Evolutionary conservation across 2,888 invertebrate genomes (phyloP).

Genomic region (Scaptodrosophila latifasciaeformis): DNA sequence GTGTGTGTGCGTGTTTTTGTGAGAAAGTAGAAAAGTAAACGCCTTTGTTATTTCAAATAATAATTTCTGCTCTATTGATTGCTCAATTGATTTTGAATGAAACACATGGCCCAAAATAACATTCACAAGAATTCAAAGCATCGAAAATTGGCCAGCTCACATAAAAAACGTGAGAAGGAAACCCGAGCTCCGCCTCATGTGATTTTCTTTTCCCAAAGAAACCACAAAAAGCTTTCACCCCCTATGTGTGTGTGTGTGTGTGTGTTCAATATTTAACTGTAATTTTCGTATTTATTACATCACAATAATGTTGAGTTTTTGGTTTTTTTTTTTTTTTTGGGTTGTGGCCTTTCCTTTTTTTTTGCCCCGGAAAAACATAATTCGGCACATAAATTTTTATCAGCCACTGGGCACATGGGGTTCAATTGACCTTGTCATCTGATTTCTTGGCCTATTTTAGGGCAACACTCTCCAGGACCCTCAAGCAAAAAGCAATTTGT

Average conservation of each 20-base stretch:
- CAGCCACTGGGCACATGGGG: slow-evolving; percentile 19
- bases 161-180: no score
- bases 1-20: slow-evolving; percentile 18
- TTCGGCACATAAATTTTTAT: slow-evolving; percentile 56
- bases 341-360: slow-evolving; percentile 28
- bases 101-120: slow-evolving; percentile 1
- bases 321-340: neutral
- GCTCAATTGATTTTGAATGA: slow-evolving; percentile 63
- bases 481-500: slow-evolving; percentile 24
- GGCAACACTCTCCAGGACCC: no score
- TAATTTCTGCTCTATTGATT: slow-evolving; percentile 70
- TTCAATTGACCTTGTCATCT: no score
- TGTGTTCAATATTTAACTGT: neutral
- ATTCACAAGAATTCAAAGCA: neutral
- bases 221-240: neutral
- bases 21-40: no score
- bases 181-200: no score
- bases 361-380: slow-evolving; percentile 48
- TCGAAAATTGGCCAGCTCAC: no score
- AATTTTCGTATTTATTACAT: slow-evolving; percentile 47
- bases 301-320: slow-evolving; percentile 34
- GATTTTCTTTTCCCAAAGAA: neutral
- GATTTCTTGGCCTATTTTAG: no score
- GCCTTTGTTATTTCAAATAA: slow-evolving; percentile 48
- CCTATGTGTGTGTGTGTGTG: slow-evolving; percentile 12